Percentiles rank a stretch among this genome's conserved stretches.
These are phyloP conservation scores for Cyclina sinensis DNA, from an alignment of 1,140 invertebrate genomes.

Conservation along the genomic window DNA sequence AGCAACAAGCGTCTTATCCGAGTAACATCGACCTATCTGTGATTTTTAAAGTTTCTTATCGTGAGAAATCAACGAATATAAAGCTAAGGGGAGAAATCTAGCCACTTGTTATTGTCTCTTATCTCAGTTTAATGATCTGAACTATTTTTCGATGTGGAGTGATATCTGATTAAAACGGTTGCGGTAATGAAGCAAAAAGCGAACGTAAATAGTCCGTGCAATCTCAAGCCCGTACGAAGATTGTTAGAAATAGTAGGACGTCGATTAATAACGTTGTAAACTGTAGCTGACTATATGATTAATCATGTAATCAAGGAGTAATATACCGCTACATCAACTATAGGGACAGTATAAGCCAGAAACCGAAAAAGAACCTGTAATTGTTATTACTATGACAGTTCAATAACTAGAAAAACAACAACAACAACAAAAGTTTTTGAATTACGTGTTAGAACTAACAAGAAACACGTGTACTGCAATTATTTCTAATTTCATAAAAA, in stretches of 20 bases:
- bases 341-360: too few species aligned
- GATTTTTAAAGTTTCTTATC: conserved; percentile 45
- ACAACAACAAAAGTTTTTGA: too few species aligned
- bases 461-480: too few species aligned
- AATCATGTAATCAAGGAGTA: neutral
- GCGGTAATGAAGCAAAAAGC: conserved; percentile 63
- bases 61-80: conserved; percentile 64
- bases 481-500: too few species aligned
- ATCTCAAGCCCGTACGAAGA: conserved; percentile 51
- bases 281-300: conserved; percentile 38
- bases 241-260: conserved; percentile 47
- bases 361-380: too few species aligned
- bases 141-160: conserved; percentile 67
- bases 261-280: conserved; percentile 50
- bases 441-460: too few species aligned
- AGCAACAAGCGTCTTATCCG: neutral
- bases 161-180: conserved; percentile 64
- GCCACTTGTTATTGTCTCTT: conserved; percentile 50
- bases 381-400: too few species aligned
- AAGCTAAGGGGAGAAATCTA: conserved; percentile 48
- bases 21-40: neutral
- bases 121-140: conserved; percentile 66
- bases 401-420: too few species aligned
- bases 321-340: neutral
- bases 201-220: conserved; percentile 66